A percentile compares a stretch with the other conserved stretches of the same genome.
These are phyloP conservation scores for Drosophila tripunctata DNA, from an alignment of 2,888 invertebrate genomes.

Conservation along the genomic window DNA sequence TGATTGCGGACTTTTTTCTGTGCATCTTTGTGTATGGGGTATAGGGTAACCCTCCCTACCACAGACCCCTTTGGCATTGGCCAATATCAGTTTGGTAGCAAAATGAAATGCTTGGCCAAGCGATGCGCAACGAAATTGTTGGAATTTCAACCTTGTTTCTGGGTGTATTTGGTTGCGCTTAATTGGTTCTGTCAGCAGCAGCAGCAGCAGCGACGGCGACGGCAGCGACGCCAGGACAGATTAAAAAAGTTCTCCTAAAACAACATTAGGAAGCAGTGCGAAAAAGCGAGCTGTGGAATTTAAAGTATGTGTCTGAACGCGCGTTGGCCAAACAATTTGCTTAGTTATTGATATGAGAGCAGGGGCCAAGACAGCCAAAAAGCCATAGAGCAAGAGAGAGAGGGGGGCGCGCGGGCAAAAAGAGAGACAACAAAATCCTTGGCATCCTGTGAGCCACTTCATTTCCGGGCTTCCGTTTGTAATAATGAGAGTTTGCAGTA, in stretches of 20 bases:
- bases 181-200: constrained; percentile 79
- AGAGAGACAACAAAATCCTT: constrained; percentile 30
- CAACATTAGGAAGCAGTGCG: constrained; percentile 70
- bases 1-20: constrained; percentile 13
- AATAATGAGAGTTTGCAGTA: constrained; percentile 78
- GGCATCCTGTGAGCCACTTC: constrained; percentile 70
- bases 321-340: constrained; percentile 74
- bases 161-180: constrained; percentile 75
- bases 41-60: not conserved
- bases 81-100: constrained; percentile 43
- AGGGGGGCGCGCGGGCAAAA: not conserved
- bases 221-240: constrained; percentile 54
- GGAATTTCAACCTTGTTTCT: constrained; percentile 76
- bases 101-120: constrained; percentile 61
- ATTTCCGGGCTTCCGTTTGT: constrained; percentile 79
- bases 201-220: constrained; percentile 35
- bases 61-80: constrained; percentile 12
- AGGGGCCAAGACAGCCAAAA: no score
- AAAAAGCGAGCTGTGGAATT: constrained; percentile 56
- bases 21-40: no score
- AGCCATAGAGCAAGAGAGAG: no score
- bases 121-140: constrained; percentile 74
- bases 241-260: constrained; percentile 78
- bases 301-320: constrained; percentile 70
- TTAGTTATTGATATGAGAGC: constrained; percentile 75